phyloP scores from a whole-genome alignment of 2,113 vertebrate genomes.

The Saiga tatarica region DNA sequence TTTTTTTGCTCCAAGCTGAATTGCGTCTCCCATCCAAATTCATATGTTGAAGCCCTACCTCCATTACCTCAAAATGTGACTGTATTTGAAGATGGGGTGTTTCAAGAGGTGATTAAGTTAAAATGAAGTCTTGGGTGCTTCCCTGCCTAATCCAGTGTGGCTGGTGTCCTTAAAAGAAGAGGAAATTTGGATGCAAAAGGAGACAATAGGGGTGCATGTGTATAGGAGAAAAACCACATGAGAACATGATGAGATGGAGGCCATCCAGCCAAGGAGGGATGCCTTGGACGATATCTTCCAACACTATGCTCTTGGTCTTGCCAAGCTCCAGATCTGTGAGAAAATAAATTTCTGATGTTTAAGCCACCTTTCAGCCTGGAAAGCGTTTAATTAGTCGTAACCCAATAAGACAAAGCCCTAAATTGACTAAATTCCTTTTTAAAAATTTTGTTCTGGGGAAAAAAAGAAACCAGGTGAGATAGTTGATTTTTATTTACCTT shows the following conservation, averaged over 20 bases:
- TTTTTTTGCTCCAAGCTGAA: neutral
- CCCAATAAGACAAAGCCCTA: neutral
- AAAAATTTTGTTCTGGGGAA: neutral
- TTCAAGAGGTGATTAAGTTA: neutral
- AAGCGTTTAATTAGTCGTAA: neutral
- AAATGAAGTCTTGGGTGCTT: neutral
- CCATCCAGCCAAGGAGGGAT: neutral
- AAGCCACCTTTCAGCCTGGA: neutral
- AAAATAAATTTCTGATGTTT: neutral
- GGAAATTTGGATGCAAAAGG: neutral
- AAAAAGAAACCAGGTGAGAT: neutral
- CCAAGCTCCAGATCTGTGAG: neutral
- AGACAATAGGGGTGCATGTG: neutral
- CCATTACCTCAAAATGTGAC: neutral
- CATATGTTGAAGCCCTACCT: neutral
- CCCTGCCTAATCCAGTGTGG: neutral
- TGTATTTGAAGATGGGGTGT: neutral
- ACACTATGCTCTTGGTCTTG: neutral
- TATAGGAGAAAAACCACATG: neutral
- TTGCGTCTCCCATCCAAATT: neutral
- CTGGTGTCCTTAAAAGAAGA: neutral
- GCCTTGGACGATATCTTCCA: neutral
- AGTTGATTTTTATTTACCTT: neutral
- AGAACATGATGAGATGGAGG: neutral
- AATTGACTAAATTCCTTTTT: neutral